Evolutionary conservation across 2,113 vertebrate genomes (phyloP), one percentile per base, ranked within the genome.

Genomic region (Tautogolabrus adspersus): DNA sequence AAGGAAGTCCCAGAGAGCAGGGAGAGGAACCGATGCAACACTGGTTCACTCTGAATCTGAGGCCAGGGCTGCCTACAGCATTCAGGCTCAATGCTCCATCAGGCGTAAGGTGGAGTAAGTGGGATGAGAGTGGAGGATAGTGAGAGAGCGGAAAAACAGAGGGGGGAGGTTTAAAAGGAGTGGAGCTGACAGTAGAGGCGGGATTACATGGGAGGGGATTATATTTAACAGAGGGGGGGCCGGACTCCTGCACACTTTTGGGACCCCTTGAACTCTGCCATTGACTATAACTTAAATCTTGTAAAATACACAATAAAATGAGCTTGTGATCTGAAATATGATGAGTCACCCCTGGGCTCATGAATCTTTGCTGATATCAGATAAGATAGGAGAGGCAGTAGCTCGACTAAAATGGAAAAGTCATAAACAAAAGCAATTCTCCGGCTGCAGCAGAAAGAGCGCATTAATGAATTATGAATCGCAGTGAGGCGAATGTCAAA

Each of bases 41-140:
- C 40, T 40, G 62, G 61, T 66, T 67, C 63, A 69, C 87, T 73
- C 72, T 60, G 75, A 78, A 76, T 77, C 51, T 85, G 86, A 91
- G 81, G 79, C 71, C 75, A 66, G 54, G 42, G 77, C 85, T 79
- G 83, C 87, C 76, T 75, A 66, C 82, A 88, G 87, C 65, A 51
- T 58, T 81, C 78, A 77, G 80, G 82, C 85, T 81, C 59, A 91
- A 89, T 89, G 91, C 87, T 92, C 88, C 72, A 86, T 91, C 86
- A 90, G 92, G 91, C 92, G 70, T 93, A 87, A 90, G 79, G 92
- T 91, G 90, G 86, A 92, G 79, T 86, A 89, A 85, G 82, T 90
- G 85, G 86, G 91, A 93, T 88, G 83, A 54, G 76, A 88, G 81
- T 82, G 68, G 73, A 78, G 75, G 75, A 89, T 49, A 79, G 80